Base-by-base conservation (phyloP, 2,888 invertebrate species). In the Folsomia manolachei region DNA sequence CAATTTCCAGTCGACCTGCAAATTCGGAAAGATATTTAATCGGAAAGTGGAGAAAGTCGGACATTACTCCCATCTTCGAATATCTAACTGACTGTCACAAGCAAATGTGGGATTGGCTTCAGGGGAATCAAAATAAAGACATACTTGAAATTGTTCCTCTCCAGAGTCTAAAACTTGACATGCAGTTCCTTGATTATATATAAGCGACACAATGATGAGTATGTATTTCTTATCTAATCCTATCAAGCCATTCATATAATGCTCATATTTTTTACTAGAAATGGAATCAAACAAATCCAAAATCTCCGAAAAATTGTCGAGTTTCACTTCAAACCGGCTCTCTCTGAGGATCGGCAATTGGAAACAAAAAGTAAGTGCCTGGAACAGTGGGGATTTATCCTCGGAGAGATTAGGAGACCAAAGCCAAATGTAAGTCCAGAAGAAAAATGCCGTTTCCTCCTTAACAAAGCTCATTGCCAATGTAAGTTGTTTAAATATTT, bases 1-100 rank as follows among this genome's bases (percentile, higher is more conserved):
- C 98, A 1, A 95, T 97, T 78, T 93, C 96, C 1, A 97, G 97
- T 78, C 88, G 98, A 70, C 98, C 98, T 0, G 98, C 98, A 0
- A 99, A 98, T 84, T 97, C 98, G 0, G 98, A 99, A 85, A 88
- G 97, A 83, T 88, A 81, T 61, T 67, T 79, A 27, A 68, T 79
- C 27, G 79, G 78, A 61, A 72, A 73, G 82, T 89, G 90, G 84
- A 90, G 19, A 56, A 56, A 56, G 56, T 18, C 19, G n/a, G 56
- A 56, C 7, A 39, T 9, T 19, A 14, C 56, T n/a, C 39, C 39
- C 39, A 21, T 56, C 56, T 7, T 56, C 4, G 19, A 56, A n/a
- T 56, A 56, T 56, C 56, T 56, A 7, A 21, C 4, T 4, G 18
- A 56, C 19, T 56, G 19, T 21, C 56, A 56, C 21, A 7, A 56